Evolutionary conservation across 2,888 invertebrate species (phyloP), one percentile per base, ranked within the genome.

Genomic region (Torymus texanus): DNA sequence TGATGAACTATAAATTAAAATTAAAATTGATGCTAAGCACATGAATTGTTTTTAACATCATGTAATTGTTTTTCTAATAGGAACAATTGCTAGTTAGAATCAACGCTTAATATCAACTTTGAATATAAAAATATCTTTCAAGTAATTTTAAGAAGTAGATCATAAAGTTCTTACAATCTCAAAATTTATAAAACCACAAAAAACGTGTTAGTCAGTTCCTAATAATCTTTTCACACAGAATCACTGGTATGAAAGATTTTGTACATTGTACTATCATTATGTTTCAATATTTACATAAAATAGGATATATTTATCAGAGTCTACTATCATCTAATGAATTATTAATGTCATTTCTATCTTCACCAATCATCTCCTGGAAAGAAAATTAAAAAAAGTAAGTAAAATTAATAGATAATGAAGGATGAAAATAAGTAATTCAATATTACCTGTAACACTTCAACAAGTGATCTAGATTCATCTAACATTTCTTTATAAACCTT

Each of bases 361-460:
- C 93, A 81, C 92, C 93, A 5, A 94, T 91, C 89, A 95, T 92
- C 87, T 95, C 95, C 92, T 94, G 90, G 88, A 92, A 86, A 70
- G 78, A 83, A 80, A 84, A 67, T 59, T 59, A 59, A 74, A 55
- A 83, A 78, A 68, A 75, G 77, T 41, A 68, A 68, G 71, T 18
- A 74, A 62, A 66, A 68, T 70, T 62, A 56, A 13, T 8, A 24
- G 24, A 61, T 41, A 63, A 14, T 21, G 16, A 71, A 56, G n/a
- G 1, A 63, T n/a, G 5, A 50, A 41, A 55, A 29, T 24, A 51
- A 65, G 58, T 59, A 13, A 55, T 51, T 55, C 13, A 59, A 16
- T n/a, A 24, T 29, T 92, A 93, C 95, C 91, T 94, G 94, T 13
- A 96, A 91, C 29, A 95, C 93, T 91, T 95, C 95, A 50, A 96